Evolutionary conservation across 2,797 vertebrate species (phyloP), one percentile per base, ranked within the genome.

Genomic region (Paguma larvata): DNA sequence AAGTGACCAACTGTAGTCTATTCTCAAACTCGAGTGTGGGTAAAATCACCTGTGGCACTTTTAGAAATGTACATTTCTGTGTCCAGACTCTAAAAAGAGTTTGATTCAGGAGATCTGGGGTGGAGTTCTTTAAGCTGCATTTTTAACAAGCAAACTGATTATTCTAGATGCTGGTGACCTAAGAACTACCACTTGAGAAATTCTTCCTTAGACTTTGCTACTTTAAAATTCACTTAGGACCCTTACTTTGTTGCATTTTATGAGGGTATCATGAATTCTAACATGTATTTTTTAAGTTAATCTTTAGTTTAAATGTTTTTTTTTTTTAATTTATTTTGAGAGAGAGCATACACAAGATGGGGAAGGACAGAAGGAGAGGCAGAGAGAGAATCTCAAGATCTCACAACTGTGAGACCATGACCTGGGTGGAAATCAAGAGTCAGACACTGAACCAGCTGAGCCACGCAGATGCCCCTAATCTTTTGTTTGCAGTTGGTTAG

Each of bases 251-350:
- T 19, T 56, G 56, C 89, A 97, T 97, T 89, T 97, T 96, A 96
- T 97, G 92, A 98, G 98, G 98, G 97, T 98, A 97, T 93, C 86
- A 96, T 96, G 93, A 98, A 91, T 98, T 98, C 89, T 97, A 96
- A 98, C 97, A 94, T 97, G 83, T 96, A 94, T 98, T 98, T 97
- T 98, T 98, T 98, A 16, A 95, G 89, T 99, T 99, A 97, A 97
- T 97, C 95, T 98, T 98, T 98, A n/a, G 98, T 99, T 99, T 98
- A 98, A 23, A 56, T 56, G 19, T 56, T 56, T 56, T 8, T 56
- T 56, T 51, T 82, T 53, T 82, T 9, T 68, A 88, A 72, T 84
- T 78, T 90, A 56, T 56, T 56, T 56, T 21, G 51, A 51, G 46
- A 53, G 51, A 53, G 51, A 53, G 51, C 5, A 16, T 16, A 53